Conservation (phyloP, 2,888 invertebrate species). For the Acutogordius australiensis region DNA sequence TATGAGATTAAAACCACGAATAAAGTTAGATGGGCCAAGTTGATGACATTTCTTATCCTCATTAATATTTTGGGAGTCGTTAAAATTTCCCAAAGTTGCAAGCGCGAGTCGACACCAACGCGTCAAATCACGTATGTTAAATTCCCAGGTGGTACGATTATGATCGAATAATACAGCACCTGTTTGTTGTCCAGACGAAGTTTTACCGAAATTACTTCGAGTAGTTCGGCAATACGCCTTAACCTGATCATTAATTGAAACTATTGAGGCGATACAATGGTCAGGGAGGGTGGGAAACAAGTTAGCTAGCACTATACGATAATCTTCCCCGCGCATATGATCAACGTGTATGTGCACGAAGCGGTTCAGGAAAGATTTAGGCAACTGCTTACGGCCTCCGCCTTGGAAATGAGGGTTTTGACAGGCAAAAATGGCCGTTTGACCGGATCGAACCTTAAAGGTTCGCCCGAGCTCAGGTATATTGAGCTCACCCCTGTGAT, state of each 20-base stretch:
- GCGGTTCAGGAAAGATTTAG: constrained; percentile 78
- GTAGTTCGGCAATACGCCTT: not conserved
- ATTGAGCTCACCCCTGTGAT: constrained; percentile 77
- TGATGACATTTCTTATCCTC: no score
- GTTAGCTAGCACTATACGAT: no score
- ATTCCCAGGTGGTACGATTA: constrained; percentile 45
- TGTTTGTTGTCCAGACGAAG: not conserved
- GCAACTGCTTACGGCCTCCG: constrained; percentile 71
- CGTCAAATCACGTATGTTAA: constrained; percentile 71
- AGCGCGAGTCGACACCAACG: constrained; percentile 70
- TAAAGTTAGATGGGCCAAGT: no score
- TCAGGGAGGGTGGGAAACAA: not conserved
- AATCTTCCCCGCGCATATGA: no score
- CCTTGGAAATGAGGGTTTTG: constrained; percentile 89
- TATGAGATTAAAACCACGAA: no score
- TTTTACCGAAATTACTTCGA: not conserved
- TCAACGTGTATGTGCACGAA: constrained; percentile 82
- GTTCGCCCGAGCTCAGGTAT: constrained; percentile 68
- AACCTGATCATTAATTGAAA: not conserved
- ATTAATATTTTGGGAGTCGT: no score
- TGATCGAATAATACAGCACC: not conserved
- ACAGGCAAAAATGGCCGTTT: constrained; percentile 67
- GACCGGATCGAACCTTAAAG: constrained; percentile 37
- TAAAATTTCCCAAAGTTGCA: no score
- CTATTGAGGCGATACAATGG: not conserved